Evolutionary conservation across 2,888 invertebrate species (phyloP).

Genomic region (Acleris cristana): DNA sequence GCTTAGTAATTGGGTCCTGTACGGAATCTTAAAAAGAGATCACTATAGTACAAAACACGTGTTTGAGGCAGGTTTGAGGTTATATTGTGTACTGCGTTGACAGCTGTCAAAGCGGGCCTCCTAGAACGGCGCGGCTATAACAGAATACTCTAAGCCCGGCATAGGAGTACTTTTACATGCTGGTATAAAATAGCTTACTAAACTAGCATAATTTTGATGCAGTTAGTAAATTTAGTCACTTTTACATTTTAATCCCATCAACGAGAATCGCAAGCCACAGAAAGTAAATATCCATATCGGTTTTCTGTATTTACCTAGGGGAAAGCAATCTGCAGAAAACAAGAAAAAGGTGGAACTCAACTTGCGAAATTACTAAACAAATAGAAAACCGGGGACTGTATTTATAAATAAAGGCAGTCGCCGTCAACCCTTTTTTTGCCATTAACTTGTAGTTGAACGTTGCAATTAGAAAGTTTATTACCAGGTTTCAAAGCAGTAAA

Average conservation of each 20-base stretch:
- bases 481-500: not conserved
- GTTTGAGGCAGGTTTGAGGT: no score
- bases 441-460: conserved; percentile 12
- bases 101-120: no score
- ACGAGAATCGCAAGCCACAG: not conserved
- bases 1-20: not conserved
- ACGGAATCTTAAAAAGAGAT: not conserved
- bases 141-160: no score
- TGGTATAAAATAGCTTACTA: no score
- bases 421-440: conserved; percentile 50
- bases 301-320: conserved; percentile 41
- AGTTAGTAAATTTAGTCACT: not conserved
- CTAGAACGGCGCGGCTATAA: no score
- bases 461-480: not conserved
- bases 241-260: conserved; percentile 11
- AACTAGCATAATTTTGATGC: not conserved
- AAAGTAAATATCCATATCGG: conserved; percentile 8
- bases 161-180: no score
- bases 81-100: no score
- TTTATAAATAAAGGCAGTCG: conserved; percentile 48
- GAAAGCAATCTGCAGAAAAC: conserved; percentile 54
- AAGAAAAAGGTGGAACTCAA: conserved; percentile 55
- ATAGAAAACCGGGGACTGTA: conserved; percentile 46
- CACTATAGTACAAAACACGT: no score
- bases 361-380: conserved; percentile 58